Conservation (phyloP, 2,888 invertebrate genomes). For the Cephalotes varians region DNA sequence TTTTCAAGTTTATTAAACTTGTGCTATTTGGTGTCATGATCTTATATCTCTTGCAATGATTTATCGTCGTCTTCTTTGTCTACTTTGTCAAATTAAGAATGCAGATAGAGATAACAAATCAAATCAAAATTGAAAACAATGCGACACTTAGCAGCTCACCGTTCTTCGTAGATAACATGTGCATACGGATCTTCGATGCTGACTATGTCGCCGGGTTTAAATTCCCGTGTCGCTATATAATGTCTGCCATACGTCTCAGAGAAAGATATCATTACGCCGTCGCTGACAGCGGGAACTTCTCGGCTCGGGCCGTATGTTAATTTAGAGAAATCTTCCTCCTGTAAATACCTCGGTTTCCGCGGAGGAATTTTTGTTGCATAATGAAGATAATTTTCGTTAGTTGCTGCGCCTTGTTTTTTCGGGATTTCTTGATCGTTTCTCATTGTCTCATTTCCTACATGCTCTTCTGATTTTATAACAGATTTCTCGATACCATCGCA, state of each 20-base stretch:
- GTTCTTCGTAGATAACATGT: conserved; percentile 81
- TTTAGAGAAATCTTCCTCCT: conserved; percentile 74
- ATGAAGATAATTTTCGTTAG: conserved; percentile 30
- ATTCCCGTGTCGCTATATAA: conserved; percentile 80
- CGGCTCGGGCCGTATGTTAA: conserved; percentile 78
- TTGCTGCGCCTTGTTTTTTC: background rate
- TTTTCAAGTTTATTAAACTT: too few species aligned
- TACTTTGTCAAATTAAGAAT: background rate
- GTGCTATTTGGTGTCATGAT: too few species aligned
- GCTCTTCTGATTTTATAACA: background rate
- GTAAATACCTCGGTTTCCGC: conserved; percentile 72
- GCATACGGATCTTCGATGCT: conserved; percentile 82
- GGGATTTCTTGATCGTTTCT: background rate
- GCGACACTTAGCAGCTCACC: conserved; percentile 70
- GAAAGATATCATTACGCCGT: conserved; percentile 79
- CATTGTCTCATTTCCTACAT: background rate
- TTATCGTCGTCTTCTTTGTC: background rate
- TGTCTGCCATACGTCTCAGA: conserved; percentile 82
- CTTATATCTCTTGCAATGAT: too few species aligned
- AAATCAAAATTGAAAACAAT: background rate
- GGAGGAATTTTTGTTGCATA: conserved; percentile 37
- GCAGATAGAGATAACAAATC: background rate
- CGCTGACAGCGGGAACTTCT: conserved; percentile 80
- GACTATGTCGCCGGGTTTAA: conserved; percentile 82
- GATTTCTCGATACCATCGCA: conserved; percentile 16